Evolutionary conservation across 2,113 vertebrate genomes (phyloP), one percentile per base, ranked within the genome.

Genomic region (Bubo bubo): DNA sequence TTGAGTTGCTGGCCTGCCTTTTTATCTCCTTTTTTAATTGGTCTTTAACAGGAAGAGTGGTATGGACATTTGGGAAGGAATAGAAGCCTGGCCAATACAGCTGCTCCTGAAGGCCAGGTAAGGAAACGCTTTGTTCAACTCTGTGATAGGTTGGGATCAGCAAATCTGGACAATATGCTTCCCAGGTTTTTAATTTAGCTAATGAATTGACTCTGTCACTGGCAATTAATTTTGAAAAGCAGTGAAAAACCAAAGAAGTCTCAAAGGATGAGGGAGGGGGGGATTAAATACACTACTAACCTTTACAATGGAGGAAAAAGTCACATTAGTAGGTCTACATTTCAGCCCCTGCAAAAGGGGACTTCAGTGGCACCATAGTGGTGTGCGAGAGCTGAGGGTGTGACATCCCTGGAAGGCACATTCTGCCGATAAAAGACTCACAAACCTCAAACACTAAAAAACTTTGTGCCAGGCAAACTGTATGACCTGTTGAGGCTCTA

Each of bases 181-280:
- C 68, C 85, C 5, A 18, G 88, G 55, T 74, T 88, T 97, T 96
- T 88, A 24, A 97, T 94, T 96, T 88, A 50, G 72, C 89, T 98
- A 98, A 98, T 82, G 88, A 98, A 95, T 86, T 95, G 86, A 62
- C 49, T 88, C 34, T 93, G 84, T 47, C 9, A 35, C 67, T 14
- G 24, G 84, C 90, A 94, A 93, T 93, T 82, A 91, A 96, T 94
- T 96, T 84, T 95, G 41, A 76, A 91, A 95, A 97, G 95, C 60
- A 4, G 82, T 97, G 80, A 67, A 90, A 97, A 95, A 95, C 71
- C 81, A 93, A 95, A 87, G 95, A 11, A 34, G 70, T 87, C 95
- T 95, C 86, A 74, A 89, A 77, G 93, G 94, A 94, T 84, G 26
- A 23, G 73, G 26, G 34, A 21, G 43, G 23, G 13, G 34, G 45